Base-by-base conservation (phyloP, 1,140 invertebrate species). In the Drosophila lacertosa region DNA sequence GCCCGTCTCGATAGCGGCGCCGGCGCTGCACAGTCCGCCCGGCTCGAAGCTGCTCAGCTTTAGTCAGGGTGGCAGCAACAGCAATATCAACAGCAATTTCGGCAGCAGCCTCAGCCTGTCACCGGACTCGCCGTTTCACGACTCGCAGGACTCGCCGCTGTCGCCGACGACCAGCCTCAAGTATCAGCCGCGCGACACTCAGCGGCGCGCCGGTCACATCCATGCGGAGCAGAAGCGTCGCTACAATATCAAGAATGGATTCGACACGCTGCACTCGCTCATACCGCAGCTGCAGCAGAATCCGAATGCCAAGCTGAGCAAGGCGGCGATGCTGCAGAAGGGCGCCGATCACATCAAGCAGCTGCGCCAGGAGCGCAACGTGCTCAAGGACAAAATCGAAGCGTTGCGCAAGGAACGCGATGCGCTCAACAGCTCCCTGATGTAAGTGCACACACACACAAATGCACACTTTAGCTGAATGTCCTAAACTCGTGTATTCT, bases 141-240 rank as follows among this genome's bases (percentile, higher is more conserved):
- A 91, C 15, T 86, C 81, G 3, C 89, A 89, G 65, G 90, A 90
- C 39, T 89, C 90, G 5, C 90, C 90, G 10, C 53, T 90, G 6
- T 93, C 93, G 69, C 93, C 93, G 4, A 77, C 92, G 6, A 89
- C 93, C 26, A 89, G 80, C 62, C 37, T 89, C 0, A 90, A 91
- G 51, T 90, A 74, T 64, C 89, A 86, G 62, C 89, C 90, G 15
- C 39, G 89, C 4, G 90, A 91, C 9, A 90, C 77, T 0, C 84
- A 96, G 70, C 93, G 96, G 32, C 93, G 96, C 39, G 95, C 94
- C 40, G 96, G 97, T 24, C 98, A 99, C 91, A 97, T 99, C 65
- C 98, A 99, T 91, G 98, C 98, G 0, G 99, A 99, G 91, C 98
- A 99, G 92, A 99, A 99, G 91, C 94, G 99, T 29, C 94, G 98